Evolutionary conservation across 2,797 vertebrate species (phyloP).

Genomic region (Squalus acanthias): DNA sequence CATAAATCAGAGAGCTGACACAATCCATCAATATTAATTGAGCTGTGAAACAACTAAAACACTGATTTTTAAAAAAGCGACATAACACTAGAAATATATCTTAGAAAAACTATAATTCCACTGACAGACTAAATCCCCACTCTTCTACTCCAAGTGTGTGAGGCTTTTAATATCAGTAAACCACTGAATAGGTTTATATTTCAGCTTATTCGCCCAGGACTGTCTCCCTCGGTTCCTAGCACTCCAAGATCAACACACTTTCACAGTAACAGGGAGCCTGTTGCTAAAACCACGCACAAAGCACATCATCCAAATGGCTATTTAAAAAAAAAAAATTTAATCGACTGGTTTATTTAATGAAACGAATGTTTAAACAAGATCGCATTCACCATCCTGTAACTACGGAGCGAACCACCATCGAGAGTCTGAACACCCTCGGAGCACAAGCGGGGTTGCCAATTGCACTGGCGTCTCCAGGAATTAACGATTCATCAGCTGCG

Average conservation of each 20-base stretch:
- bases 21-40: neutral
- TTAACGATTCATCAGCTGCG: neutral
- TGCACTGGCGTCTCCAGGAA: neutral
- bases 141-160: neutral
- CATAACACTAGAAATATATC: neutral
- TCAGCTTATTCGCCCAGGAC: too few species aligned
- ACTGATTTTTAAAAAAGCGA: neutral
- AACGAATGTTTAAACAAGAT: neutral
- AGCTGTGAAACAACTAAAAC: neutral
- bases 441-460: neutral
- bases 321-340: neutral
- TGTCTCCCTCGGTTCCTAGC: neutral
- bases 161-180: neutral
- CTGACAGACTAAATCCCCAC: neutral
- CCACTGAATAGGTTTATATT: neutral
- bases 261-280: neutral
- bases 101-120: neutral
- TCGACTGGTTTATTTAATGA: neutral
- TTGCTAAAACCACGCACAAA: too few species aligned
- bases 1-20: neutral
- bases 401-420: neutral
- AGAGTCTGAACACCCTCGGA: neutral
- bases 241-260: neutral
- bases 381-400: neutral
- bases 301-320: neutral